Conservation (phyloP, 35 echinoderm and acorn worm species). For the Lytechinus pictus region DNA sequence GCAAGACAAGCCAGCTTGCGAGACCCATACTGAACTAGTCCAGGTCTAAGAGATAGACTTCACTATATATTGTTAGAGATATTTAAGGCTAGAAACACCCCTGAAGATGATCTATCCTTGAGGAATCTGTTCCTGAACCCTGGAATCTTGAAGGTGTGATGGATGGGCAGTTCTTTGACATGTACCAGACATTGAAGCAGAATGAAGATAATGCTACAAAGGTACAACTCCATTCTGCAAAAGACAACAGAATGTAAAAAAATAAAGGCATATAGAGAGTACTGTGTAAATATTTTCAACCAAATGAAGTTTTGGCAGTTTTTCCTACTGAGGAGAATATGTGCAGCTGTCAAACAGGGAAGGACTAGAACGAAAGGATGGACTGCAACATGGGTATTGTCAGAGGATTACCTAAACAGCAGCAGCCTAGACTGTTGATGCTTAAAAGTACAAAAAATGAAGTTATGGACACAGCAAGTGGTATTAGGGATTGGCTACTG, state of each 20-base stretch:
- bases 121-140: background rate
- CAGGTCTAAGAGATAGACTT: background rate
- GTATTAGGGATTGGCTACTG: background rate
- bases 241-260: background rate
- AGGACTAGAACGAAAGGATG: background rate
- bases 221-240: background rate
- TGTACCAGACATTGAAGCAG: background rate
- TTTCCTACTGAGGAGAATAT: background rate
- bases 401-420: background rate
- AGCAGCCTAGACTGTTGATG: background rate
- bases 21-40: background rate
- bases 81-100: background rate
- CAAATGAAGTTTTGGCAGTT: constrained; percentile 2
- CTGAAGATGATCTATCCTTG: background rate
- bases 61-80: background rate
- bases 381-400: background rate
- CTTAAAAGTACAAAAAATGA: background rate
- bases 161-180: background rate
- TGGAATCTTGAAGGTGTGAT: background rate
- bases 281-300: background rate
- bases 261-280: background rate
- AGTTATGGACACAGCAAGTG: background rate
- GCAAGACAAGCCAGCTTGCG: background rate
- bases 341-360: background rate
- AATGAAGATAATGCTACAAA: background rate